Evolutionary conservation across 1,140 invertebrate species (phyloP), one percentile per base, ranked within the genome.

Genomic region (Drosophila ogumai): DNA sequence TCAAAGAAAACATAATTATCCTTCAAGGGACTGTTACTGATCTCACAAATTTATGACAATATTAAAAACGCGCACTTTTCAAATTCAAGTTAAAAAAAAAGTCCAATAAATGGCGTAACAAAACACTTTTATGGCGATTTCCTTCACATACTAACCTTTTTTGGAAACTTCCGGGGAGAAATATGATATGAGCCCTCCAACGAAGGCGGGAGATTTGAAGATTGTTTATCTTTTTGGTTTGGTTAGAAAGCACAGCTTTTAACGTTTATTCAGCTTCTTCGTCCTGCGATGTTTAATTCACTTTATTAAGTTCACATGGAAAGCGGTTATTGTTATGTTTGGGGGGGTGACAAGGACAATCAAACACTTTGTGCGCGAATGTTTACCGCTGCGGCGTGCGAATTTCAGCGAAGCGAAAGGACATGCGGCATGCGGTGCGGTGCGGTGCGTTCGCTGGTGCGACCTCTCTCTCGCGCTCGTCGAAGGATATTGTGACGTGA

Each of bases 401-500:
- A 69, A 38, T 38, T 69, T 69, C 10, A 67, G 54, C 54, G 52
- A 55, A 55, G 32, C 52, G 54, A 56, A 19, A 64, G 60, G 66
- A 52, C 65, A 63, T 65, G 65, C 59, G 65, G 46, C 58, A 61
- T 41, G 60, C 56, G 41, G 56, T 50, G 46, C 44, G 58, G 43
- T 61, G 58, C 58, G 38, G 49, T 50, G 49, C 49, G 49, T 31
- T 49, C 47, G 47, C 47, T 49, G 47, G 4, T 22, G 19, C 55
- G 61, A 65, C 61, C 61, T 61, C 61, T 63, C 60, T 65, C 56
- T 65, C 61, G 88, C 91, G 90, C 67, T 81, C 75, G 81, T 69
- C 66, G 82, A 91, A 81, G 91, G 91, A 92, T 92, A 65, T 65
- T 65, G 61, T 41, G 61, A 64, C 58, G 58, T 60, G 49, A 52